A percentile compares a stretch with the other conserved stretches of the same genome.
Evolutionary conservation across 2,888 invertebrate genomes (phyloP).

Genomic region (Tryphoninae sp.): DNA sequence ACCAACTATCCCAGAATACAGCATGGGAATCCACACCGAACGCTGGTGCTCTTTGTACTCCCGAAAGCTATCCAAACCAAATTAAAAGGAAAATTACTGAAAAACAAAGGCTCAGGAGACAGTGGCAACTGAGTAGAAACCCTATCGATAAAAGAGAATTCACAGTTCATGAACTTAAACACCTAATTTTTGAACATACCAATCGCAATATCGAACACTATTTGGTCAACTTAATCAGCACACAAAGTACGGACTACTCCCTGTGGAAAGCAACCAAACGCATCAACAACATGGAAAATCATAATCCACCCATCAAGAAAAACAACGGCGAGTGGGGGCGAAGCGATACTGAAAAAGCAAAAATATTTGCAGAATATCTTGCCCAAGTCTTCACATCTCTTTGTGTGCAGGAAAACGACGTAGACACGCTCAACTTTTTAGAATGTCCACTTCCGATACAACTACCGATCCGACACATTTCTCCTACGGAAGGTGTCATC

Average conservation of each 20-base stretch:
- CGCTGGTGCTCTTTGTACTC: not conserved
- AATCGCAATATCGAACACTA: conserved; percentile 29
- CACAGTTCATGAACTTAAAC: conserved; percentile 58
- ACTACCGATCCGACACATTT: not conserved
- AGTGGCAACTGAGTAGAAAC: conserved; percentile 57
- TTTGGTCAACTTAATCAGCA: conserved; percentile 23
- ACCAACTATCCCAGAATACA: conserved; percentile 53
- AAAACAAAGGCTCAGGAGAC: conserved; percentile 50
- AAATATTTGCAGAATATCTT: conserved; percentile 76
- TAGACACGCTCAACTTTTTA: not conserved
- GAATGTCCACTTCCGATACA: not conserved
- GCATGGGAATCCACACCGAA: conserved; percentile 47
- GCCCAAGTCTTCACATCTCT: conserved; percentile 72
- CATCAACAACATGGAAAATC: conserved; percentile 41
- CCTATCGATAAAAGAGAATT: conserved; percentile 59
- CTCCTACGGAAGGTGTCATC: not conserved
- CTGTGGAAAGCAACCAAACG: conserved; percentile 57
- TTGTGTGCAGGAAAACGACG: not conserved
- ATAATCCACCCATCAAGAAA: conserved; percentile 37
- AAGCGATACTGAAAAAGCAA: conserved; percentile 49
- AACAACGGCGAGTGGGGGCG: conserved; percentile 48
- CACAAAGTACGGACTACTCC: conserved; percentile 40
- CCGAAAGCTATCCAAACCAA: not conserved
- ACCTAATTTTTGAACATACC: conserved; percentile 37
- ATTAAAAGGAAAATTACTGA: conserved; percentile 55